phyloP scores from a whole-genome alignment of 2,113 vertebrate genomes.

The Cynopterus brachyotis region DNA sequence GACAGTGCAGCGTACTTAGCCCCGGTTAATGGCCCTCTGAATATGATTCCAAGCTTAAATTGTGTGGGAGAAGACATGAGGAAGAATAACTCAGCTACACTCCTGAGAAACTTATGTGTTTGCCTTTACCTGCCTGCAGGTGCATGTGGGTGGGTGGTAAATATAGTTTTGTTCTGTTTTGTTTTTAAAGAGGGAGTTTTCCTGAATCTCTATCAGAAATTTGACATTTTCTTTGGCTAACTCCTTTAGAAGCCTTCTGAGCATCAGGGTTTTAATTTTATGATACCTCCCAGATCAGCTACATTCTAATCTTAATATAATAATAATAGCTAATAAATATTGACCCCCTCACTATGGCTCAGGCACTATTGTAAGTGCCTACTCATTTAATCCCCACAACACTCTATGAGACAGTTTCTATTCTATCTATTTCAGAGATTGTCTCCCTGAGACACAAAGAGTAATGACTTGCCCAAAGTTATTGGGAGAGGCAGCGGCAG shows the following conservation, averaged over 20 bases:
- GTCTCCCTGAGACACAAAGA: background rate
- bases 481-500: background rate
- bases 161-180: background rate
- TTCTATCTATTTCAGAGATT: background rate
- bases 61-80: background rate
- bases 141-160: background rate
- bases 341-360: background rate
- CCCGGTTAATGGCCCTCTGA: background rate
- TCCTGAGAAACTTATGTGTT: background rate
- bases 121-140: background rate
- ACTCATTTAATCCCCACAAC: background rate
- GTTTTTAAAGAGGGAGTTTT: background rate
- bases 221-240: background rate
- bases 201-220: background rate
- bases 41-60: background rate
- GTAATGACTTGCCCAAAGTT: background rate
- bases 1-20: background rate
- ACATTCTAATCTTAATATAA: background rate
- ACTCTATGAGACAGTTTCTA: background rate
- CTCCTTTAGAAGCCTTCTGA: background rate
- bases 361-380: background rate
- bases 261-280: background rate
- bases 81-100: background rate
- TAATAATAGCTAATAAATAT: background rate
- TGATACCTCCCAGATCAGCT: background rate